A percentile compares a stretch with the other conserved stretches of the same genome.
Evolutionary conservation across 1,140 invertebrate genomes (phyloP).

Genomic region (Babylonia areolata): DNA sequence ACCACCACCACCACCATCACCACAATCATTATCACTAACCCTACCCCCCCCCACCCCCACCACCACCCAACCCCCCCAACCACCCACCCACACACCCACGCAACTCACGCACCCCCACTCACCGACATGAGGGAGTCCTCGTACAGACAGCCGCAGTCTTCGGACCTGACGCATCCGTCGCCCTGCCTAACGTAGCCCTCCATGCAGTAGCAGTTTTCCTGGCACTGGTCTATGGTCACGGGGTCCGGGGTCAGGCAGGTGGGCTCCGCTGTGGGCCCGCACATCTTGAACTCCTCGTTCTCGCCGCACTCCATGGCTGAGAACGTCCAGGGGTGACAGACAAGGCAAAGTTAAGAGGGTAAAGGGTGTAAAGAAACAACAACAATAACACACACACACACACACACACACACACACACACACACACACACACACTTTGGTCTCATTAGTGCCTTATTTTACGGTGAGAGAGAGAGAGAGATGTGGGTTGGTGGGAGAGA

Average conservation of each 20-base stretch:
- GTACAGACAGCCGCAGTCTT: slow-evolving; percentile 2
- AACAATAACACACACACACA: too few relatives aligned
- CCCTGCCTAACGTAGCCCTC: slow-evolving; percentile 7
- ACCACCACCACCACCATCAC: not conserved
- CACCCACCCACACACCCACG: not conserved
- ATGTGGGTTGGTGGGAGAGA: too few relatives aligned
- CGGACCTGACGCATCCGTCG: not conserved
- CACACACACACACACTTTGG: too few relatives aligned
- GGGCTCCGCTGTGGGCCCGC: not conserved
- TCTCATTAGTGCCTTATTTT: too few relatives aligned
- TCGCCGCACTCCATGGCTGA: not conserved
- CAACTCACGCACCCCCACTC: not conserved
- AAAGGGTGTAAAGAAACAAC: too few relatives aligned
- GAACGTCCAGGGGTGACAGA: too few relatives aligned
- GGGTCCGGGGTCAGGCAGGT: not conserved
- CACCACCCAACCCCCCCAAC: not conserved
- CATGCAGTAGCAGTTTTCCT: not conserved
- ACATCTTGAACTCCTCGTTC: slow-evolving; percentile 17
- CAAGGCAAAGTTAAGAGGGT: too few relatives aligned
- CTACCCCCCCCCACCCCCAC: not conserved
- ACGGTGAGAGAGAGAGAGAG: too few relatives aligned
- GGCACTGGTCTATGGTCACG: not conserved
- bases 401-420: too few relatives aligned
- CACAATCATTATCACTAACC: not conserved
- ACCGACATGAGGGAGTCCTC: not conserved